Percentiles rank a stretch among this genome's conserved stretches.
Evolutionary conservation across 2,888 invertebrate species (phyloP).

Genomic region (Linyphia triangularis): DNA sequence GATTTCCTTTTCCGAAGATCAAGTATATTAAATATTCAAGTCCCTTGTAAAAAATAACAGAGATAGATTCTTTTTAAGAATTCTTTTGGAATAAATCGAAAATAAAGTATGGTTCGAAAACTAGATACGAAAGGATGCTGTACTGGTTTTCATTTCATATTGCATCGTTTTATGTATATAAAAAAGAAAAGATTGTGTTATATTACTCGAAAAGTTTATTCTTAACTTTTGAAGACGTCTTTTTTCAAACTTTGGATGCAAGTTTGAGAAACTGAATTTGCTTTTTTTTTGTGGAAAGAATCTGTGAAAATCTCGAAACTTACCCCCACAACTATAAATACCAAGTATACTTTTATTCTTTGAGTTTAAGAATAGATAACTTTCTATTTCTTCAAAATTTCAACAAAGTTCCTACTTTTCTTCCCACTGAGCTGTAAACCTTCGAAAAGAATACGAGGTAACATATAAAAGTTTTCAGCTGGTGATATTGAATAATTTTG

Average conservation of each 20-base stretch:
- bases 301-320: background rate
- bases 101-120: background rate
- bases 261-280: slow-evolving; percentile 9
- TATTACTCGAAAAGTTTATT: background rate
- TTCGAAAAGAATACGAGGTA: background rate
- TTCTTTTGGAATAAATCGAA: background rate
- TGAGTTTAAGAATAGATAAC: background rate
- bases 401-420: slow-evolving; percentile 7
- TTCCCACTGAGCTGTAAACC: background rate
- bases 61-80: too few species aligned
- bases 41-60: too few species aligned
- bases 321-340: background rate
- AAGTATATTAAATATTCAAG: too few species aligned
- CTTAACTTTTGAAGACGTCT: background rate
- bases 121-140: background rate
- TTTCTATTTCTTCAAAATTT: slow-evolving; percentile 33
- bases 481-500: slow-evolving; percentile 24
- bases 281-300: background rate
- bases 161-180: background rate
- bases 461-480: slow-evolving; percentile 44
- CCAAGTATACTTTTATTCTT: background rate
- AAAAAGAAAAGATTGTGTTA: background rate
- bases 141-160: background rate
- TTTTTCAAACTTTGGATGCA: background rate
- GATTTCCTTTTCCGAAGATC: too few species aligned